Evolutionary conservation across 1,140 invertebrate species (phyloP), one percentile per base, ranked within the genome.

Genomic region (Medauroidea extradentata): DNA sequence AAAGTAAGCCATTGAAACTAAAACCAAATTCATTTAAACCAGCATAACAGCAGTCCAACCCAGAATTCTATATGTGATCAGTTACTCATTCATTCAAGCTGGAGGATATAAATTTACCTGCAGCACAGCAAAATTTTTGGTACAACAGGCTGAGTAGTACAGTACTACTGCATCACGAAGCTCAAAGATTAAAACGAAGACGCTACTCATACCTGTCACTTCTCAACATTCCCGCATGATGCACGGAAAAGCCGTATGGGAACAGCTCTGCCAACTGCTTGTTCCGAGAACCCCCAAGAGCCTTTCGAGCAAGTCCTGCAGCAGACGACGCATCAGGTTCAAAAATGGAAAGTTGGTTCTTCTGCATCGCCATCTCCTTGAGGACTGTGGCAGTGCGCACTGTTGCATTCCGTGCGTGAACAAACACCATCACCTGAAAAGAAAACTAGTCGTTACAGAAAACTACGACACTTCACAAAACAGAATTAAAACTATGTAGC

Each of bases 321-420:
- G 81, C 81, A 2, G 79, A 71, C 8, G 78, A 77, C 18, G 83
- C 80, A 23, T 86, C 82, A 0, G 88, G 85, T 64, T 85, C 71
- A 63, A 92, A 91, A 3, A 83, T 63, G n/a, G 83, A 79, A 4
- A 86, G 73, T 14, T 90, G 85, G 1, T 85, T 84, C 65, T 88
- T 85, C 66, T 87, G 82, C 58, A 85, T 78, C 0, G 93, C 90
- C 34, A 88, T 71, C 65, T 95, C 91, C 57, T 85, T 85, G 1
- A 96, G 67, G 19, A 83, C 79, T 62, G 85, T 87, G 0, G 94
- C 96, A 1, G 92, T 95, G 62, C 88, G 81, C 16, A 91, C 84
- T 0, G 97, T 99, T 7, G 94, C 93, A 80, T 98, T 99, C 41
- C 98, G 79, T 0, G 96, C 93, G 76, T 99, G 97, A 0, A 99